Evolutionary conservation across 2,888 invertebrate genomes (phyloP), one percentile per base, ranked within the genome.

Genomic region (Calameuta pallipes): DNA sequence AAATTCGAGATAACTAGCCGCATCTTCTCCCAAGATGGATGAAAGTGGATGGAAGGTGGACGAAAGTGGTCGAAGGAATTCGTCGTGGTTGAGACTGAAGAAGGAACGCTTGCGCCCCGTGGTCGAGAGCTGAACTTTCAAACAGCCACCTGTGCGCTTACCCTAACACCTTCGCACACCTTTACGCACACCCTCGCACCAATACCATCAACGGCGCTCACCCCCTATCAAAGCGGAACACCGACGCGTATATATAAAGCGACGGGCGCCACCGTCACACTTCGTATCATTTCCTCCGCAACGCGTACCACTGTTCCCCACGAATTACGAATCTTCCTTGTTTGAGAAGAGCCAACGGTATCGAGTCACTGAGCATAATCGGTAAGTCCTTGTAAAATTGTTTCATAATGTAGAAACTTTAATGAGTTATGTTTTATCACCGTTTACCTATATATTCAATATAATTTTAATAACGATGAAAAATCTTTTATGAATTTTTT

Each of bases 181-280:
- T 9, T 41, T 56, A 56, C 1, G 23, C 80, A 75, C 79, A 78
- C 78, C 78, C 78, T 81, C 84, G 82, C 84, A 82, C 83, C 82
- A 75, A 81, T 78, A 78, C 80, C 9, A 83, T 78, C 79, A 78
- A 76, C 76, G 79, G 76, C 6, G 23, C 23, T 56, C 41, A 56
- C 41, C 41, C 41, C 41, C 41, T 56, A 56, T 56, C 41, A 23
- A 56, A 79, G 76, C 79, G 80, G 80, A 76, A 77, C 77, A 74
- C 78, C 80, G 81, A 82, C 82, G 80, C 84, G 84, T 88, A 89
- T 90, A 90, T 89, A 88, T 83, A 83, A 86, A 82, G 87, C 83
- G 78, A 77, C 78, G 82, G 83, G 80, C 81, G 84, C 83, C 81
- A 77, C 82, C 81, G 83, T 77, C 85, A 86, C 90, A 88, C 86